A percentile compares a stretch with the other conserved stretches of the same genome.
These are phyloP conservation scores for Hylyphantes graminicola DNA, from an alignment of 1,140 invertebrate genomes.

Conservation along the genomic window DNA sequence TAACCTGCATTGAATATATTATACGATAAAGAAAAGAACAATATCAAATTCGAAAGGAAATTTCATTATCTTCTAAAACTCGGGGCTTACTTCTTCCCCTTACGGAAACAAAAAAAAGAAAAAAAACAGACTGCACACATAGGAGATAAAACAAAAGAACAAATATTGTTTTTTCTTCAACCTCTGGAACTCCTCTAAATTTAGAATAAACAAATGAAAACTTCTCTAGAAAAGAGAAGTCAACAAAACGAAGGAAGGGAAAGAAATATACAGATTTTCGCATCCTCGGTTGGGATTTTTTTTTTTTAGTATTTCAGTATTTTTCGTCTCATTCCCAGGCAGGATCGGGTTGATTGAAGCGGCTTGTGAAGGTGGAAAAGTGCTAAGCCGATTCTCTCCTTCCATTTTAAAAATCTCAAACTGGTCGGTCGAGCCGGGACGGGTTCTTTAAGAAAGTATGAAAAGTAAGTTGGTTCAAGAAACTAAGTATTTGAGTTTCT, in stretches of 20 bases:
- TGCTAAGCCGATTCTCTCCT: constrained; percentile 30
- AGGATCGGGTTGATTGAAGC: constrained; percentile 30
- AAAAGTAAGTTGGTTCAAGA: too few species aligned
- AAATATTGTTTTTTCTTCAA: too few species aligned
- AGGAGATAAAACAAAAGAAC: too few species aligned
- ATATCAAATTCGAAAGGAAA: constrained; percentile 23
- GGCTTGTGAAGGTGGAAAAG: constrained; percentile 35
- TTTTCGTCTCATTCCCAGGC: neutral
- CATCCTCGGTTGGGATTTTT: neutral
- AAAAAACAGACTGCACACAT: neutral
- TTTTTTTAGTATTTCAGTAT: constrained; percentile 14
- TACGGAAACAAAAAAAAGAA: neutral
- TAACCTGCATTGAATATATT: too few species aligned
- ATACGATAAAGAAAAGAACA: constrained; percentile 16
- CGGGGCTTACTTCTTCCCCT: constrained; percentile 18
- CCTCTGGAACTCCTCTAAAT: neutral
- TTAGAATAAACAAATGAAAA: constrained; percentile 48
- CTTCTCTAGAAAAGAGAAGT: neutral
- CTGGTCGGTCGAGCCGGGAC: too few species aligned
- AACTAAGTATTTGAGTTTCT: too few species aligned
- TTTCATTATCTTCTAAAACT: constrained; percentile 14
- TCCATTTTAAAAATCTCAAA: too few species aligned
- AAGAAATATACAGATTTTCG: constrained; percentile 23
- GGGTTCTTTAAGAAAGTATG: too few species aligned
- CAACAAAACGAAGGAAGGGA: constrained; percentile 4